These are phyloP conservation scores for Terrapene triunguis DNA, from an alignment of 2,113 vertebrate species.

Conservation along the genomic window DNA sequence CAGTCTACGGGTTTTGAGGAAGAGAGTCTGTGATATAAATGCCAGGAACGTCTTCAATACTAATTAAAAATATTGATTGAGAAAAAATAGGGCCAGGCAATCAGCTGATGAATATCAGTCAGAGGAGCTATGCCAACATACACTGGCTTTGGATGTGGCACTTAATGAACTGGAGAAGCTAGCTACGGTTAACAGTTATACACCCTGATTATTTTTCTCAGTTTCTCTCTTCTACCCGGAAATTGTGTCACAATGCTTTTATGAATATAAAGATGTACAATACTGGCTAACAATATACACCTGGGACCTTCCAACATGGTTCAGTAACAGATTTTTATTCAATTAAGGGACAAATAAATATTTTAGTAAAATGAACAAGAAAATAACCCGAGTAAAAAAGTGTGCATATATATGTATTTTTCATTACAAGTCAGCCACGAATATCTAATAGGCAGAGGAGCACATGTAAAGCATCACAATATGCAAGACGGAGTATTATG, in stretches of 20 bases:
- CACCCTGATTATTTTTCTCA: background rate
- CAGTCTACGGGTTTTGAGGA: background rate
- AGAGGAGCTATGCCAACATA: fast-evolving
- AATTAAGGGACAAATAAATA: background rate
- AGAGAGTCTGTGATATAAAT: background rate
- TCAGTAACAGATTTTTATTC: background rate
- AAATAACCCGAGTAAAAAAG: background rate
- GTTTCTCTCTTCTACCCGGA: background rate
- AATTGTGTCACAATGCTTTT: background rate
- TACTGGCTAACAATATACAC: background rate
- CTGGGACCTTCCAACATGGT: background rate
- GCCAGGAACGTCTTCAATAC: background rate
- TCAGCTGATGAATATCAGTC: background rate
- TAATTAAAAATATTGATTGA: background rate
- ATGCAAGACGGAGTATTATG: background rate
- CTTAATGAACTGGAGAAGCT: background rate
- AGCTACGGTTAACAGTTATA: background rate
- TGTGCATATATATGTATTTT: background rate
- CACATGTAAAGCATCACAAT: background rate
- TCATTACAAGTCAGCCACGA: background rate
- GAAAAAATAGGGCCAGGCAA: background rate
- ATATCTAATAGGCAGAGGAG: background rate
- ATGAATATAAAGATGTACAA: background rate
- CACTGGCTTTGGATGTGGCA: background rate
- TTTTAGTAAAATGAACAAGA: background rate